These are phyloP conservation scores for Simalia tracyae DNA, from an alignment of 2,797 vertebrate genomes.

Conservation along the genomic window DNA sequence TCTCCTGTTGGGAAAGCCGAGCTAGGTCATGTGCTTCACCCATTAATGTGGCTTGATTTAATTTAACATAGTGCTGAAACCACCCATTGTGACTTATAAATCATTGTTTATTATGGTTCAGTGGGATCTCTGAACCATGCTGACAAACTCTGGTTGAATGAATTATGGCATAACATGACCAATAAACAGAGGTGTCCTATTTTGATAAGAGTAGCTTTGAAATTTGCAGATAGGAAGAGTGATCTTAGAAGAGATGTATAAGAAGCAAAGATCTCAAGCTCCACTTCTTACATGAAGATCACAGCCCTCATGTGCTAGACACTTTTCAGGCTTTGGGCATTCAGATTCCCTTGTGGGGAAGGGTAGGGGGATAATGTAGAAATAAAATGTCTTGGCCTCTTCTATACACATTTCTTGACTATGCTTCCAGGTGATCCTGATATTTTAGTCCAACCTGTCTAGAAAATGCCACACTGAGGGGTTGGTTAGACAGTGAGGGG, in stretches of 20 bases:
- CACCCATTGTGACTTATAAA: not conserved
- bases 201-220: not conserved
- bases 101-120: not conserved
- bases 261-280: not conserved
- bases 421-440: not conserved
- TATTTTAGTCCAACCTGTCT: not conserved
- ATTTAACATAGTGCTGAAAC: not conserved
- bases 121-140: not conserved
- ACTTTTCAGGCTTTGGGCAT: not conserved
- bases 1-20: not conserved
- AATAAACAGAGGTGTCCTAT: not conserved
- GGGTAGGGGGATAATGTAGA: not conserved
- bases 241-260: not conserved
- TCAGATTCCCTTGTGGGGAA: not conserved
- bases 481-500: not conserved
- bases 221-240: not conserved
- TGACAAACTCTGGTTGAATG: not conserved
- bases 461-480: rapidly evolving
- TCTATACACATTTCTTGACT: not conserved
- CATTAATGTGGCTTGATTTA: not conserved
- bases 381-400: not conserved
- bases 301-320: not conserved
- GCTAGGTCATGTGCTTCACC: not conserved
- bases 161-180: not conserved
- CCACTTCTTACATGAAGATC: not conserved